Base-by-base conservation (phyloP, 1,140 invertebrate species). In the Drosophila repleta region DNA sequence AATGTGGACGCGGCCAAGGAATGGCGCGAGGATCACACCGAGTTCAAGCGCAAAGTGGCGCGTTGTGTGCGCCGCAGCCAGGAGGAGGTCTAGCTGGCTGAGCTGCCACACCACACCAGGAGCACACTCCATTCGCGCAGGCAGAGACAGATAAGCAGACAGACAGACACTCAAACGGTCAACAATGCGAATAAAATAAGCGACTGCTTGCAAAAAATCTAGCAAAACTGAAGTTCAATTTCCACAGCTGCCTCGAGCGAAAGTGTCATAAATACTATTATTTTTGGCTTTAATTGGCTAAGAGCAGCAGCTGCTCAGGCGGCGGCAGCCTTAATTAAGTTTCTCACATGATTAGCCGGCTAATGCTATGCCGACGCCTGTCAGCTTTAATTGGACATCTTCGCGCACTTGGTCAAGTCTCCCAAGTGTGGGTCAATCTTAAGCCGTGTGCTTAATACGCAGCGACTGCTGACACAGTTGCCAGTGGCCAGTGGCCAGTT, bases 41-140 rank as follows among this genome's bases (percentile, higher is more conserved):
- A 98, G 93, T 99, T 99, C 94, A 99, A 98, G 94, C 95, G 96
- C 92, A 98, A 98, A 94, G 98, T 99, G 79, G 96, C 97, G 76
- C 95, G 96, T 92, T 99, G 97, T 94, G 98, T 99, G 85, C 94
- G 98, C 93, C 98, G 97, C 94, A 99, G 84, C 41, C 84, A 89
- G 45, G 84, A 89, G 58, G 84, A 89, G 48, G 69, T 87, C 32
- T 82, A 79, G 0, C 45, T 13, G 6, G 10, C 10, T 35, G 11
- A 10, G 10, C 32, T 13, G 32, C 32, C 32, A 35, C 32, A 35
- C 32, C 32, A 35, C 32, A 35, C 32, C 32, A 11, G 3, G 11
- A 35, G 32, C 32, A 35, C 11, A 13, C 32, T 13, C 29, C 26
- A 2, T 11, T 5, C 26, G 24, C 21, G 8, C 46, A 41, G 3